Conservation (phyloP, 2,888 invertebrate species). For the Synergus gifuensis region DNA sequence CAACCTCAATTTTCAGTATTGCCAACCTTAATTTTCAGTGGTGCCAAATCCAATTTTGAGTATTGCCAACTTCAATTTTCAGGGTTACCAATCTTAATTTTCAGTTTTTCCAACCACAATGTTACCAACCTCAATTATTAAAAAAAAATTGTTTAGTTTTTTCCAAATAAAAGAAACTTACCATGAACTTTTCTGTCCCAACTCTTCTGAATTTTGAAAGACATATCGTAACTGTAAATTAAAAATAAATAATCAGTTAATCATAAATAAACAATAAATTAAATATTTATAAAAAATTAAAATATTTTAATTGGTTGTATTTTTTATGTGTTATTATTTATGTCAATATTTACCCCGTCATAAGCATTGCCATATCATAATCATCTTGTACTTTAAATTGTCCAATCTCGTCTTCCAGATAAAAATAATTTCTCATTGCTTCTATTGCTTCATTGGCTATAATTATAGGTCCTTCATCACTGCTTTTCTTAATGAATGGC, state of each 20-base stretch:
- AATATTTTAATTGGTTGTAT: background rate
- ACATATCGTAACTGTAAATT: conserved; percentile 12
- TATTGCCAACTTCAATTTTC: too few species aligned
- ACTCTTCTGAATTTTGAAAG: background rate
- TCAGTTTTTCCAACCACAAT: too few species aligned
- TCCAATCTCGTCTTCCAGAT: background rate
- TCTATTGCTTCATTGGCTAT: conserved; percentile 21
- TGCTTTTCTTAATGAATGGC: conserved; percentile 24
- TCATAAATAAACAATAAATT: background rate
- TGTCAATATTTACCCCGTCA: background rate
- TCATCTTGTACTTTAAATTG: conserved; percentile 17
- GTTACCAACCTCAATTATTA: too few species aligned
- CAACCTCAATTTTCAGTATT: too few species aligned
- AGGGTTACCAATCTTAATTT: too few species aligned
- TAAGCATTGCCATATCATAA: conserved; percentile 30
- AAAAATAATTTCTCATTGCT: conserved; percentile 36
- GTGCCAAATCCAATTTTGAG: too few species aligned
- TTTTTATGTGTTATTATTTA: background rate
- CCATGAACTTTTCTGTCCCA: conserved; percentile 32
- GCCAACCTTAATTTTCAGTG: too few species aligned
- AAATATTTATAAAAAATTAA: background rate
- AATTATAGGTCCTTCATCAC: conserved; percentile 23
- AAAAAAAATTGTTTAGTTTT: background rate
- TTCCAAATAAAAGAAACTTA: background rate
- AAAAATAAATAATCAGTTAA: background rate